phyloP scores from a whole-genome alignment of 2,888 invertebrate species.

The Andrena chrysosceles region DNA sequence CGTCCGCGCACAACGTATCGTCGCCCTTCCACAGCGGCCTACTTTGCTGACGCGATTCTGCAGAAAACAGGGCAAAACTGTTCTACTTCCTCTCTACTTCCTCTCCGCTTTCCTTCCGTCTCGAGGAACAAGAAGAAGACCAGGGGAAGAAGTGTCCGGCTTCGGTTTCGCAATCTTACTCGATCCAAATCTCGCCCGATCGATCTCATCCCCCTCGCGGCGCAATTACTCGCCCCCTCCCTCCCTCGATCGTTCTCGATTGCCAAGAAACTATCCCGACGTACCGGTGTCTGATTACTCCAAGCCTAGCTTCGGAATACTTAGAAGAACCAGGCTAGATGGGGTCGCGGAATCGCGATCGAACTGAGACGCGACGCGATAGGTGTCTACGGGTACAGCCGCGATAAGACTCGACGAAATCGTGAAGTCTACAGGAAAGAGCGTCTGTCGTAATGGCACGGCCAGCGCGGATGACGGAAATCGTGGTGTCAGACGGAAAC shows the following conservation, averaged over 20 bases:
- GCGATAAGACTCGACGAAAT: slow-evolving; percentile 28
- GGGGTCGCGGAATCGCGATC: slow-evolving; percentile 2
- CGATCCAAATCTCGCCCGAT: neutral
- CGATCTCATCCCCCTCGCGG: neutral
- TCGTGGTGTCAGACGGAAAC: slow-evolving; percentile 52
- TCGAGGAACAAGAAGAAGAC: neutral
- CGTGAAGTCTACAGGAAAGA: slow-evolving; percentile 25
- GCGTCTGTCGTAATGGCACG: slow-evolving; percentile 55
- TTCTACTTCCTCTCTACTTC: neutral
- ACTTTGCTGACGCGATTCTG: slow-evolving; percentile 83
- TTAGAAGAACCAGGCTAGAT: neutral
- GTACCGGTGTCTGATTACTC: slow-evolving; percentile 59
- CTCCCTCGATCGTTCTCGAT: neutral
- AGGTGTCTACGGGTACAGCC: neutral
- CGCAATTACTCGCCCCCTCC: neutral
- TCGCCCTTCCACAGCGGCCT: slow-evolving; percentile 84
- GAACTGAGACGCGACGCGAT: neutral
- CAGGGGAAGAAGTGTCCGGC: neutral
- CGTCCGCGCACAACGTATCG: slow-evolving; percentile 88
- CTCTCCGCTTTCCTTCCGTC: neutral
- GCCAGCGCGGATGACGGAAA: slow-evolving; percentile 56
- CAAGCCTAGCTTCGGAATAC: slow-evolving; percentile 67
- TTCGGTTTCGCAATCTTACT: neutral
- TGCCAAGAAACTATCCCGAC: neutral
- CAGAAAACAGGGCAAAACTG: slow-evolving; percentile 74